Evolutionary conservation across 1,140 invertebrate species (phyloP).

Genomic region (Euglossa dilemma): DNA sequence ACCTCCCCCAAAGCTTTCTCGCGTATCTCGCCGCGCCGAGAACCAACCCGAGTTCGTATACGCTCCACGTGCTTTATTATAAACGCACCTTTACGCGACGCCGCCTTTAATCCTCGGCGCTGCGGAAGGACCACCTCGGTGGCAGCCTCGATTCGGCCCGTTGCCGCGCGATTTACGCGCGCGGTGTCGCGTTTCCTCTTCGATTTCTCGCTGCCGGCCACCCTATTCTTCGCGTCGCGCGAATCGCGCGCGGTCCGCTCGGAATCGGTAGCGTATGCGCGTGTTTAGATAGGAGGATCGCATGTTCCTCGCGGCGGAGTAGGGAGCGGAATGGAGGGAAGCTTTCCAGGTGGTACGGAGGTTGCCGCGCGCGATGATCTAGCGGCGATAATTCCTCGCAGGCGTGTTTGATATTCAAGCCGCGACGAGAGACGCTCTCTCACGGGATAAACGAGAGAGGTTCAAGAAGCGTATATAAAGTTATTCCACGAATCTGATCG

Average conservation of each 20-base stretch:
- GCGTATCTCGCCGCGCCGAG: constrained; percentile 14
- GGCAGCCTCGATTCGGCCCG: neutral
- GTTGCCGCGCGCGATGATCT: neutral
- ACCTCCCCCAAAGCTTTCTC: constrained; percentile 48
- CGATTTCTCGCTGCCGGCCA: neutral
- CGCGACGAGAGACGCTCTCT: constrained; percentile 41
- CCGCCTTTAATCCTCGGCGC: neutral
- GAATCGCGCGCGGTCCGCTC: too few species aligned
- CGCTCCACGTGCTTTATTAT: constrained; percentile 44
- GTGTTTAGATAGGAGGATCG: neutral
- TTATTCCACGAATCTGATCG: constrained; percentile 79
- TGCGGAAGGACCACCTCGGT: constrained; percentile 49
- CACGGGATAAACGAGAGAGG: constrained; percentile 43
- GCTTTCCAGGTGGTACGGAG: neutral
- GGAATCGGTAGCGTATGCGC: too few species aligned
- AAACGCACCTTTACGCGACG: constrained; percentile 39
- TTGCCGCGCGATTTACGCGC: too few species aligned
- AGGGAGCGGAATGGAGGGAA: neutral
- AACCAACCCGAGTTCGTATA: too few species aligned
- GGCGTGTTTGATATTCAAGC: constrained; percentile 58
- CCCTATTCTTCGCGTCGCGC: too few species aligned
- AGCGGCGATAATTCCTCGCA: constrained; percentile 5
- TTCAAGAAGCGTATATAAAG: constrained; percentile 67
- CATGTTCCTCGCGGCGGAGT: neutral
- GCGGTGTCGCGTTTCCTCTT: neutral